phyloP scores from a whole-genome alignment of 2,797 vertebrate species.

The Gobionotothen gibberifrons region DNA sequence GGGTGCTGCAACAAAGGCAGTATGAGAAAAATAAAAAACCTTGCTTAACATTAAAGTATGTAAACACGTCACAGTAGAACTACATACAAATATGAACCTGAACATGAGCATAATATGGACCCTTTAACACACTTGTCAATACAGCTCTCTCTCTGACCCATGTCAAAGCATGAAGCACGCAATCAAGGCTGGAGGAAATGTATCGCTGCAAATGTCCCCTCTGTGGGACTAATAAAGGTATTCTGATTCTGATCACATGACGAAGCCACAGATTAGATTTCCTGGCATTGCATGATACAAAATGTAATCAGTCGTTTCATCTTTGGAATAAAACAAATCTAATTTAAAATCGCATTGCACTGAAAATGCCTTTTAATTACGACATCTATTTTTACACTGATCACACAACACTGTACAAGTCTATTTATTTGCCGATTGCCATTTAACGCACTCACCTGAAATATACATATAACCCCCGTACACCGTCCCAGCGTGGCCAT shows the following conservation, averaged over 20 bases:
- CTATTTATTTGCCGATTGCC: background rate
- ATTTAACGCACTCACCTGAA: slow-evolving; percentile 88
- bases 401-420: background rate
- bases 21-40: too few relatives aligned
- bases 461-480: slow-evolving; percentile 99
- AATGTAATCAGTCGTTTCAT: slow-evolving; percentile 9
- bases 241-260: too few relatives aligned
- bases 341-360: slow-evolving; percentile 9
- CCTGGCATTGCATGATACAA: background rate
- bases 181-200: slow-evolving; percentile 1
- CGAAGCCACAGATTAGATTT: slow-evolving; percentile 7
- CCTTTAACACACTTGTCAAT: too few relatives aligned
- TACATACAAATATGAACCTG: too few relatives aligned
- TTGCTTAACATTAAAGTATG: too few relatives aligned
- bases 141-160: slow-evolving; percentile 21
- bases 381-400: slow-evolving; percentile 17
- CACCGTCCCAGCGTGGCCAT: slow-evolving; percentile 96
- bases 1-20: too few relatives aligned
- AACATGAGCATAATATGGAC: too few relatives aligned
- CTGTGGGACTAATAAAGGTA: too few relatives aligned
- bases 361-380: slow-evolving; percentile 22
- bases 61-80: too few relatives aligned
- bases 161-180: background rate
- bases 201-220: too few relatives aligned
- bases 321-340: background rate